These are phyloP conservation scores for Diarsia dahlii DNA, from an alignment of 2,888 invertebrate species.

Conservation along the genomic window DNA sequence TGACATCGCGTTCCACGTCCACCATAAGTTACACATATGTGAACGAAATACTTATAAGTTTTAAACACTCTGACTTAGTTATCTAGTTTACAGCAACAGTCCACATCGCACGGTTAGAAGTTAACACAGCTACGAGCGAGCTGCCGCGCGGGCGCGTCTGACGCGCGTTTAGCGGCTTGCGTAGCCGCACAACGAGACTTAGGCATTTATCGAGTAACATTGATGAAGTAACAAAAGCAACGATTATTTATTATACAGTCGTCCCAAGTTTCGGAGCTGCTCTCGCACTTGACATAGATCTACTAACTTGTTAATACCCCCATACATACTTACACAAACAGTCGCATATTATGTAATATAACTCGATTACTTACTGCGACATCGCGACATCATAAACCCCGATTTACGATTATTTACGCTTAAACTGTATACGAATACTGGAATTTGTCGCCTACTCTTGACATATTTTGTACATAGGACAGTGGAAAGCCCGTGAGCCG, in stretches of 20 bases:
- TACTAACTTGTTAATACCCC: slow-evolving; percentile 7
- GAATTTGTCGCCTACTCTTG: slow-evolving; percentile 23
- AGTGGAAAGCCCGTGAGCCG: slow-evolving; percentile 34
- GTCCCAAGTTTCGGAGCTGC: slow-evolving; percentile 3
- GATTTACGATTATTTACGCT: slow-evolving; percentile 13
- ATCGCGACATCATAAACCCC: neutral
- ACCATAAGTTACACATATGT: slow-evolving; percentile 40
- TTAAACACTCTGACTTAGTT: slow-evolving; percentile 53
- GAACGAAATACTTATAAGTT: slow-evolving; percentile 57
- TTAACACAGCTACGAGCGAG: slow-evolving; percentile 1
- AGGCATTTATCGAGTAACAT: slow-evolving; percentile 43
- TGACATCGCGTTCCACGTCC: slow-evolving; percentile 79
- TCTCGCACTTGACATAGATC: slow-evolving; percentile 11
- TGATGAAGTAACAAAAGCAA: slow-evolving; percentile 54
- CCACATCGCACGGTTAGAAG: slow-evolving; percentile 18
- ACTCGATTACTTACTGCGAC: neutral
- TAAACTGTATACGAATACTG: slow-evolving; percentile 19
- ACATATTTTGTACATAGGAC: slow-evolving; percentile 63
- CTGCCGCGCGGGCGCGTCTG: neutral
- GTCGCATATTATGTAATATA: slow-evolving; percentile 4
- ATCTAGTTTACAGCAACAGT: slow-evolving; percentile 56
- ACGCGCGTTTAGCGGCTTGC: neutral
- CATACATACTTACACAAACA: slow-evolving; percentile 18
- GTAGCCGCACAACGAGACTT: neutral
- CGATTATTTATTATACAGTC: slow-evolving; percentile 22